Evolutionary conservation across 2,888 invertebrate genomes (phyloP).

Genomic region (Strigamia transsilvanica): DNA sequence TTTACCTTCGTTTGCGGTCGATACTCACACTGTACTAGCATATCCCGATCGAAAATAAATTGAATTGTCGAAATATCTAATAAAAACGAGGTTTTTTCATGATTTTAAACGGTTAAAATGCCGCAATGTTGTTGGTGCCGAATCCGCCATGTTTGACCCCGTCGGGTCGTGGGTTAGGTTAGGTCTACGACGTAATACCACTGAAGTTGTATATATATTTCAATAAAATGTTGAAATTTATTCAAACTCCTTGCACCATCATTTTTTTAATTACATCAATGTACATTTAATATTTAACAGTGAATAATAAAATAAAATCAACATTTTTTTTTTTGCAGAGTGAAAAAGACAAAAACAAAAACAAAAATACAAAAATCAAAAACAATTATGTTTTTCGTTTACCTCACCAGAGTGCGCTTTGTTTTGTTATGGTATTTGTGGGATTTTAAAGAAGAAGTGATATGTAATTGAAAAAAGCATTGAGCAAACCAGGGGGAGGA

Average conservation of each 20-base stretch:
- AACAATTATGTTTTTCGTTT: not conserved
- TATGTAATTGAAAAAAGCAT: conserved; percentile 34
- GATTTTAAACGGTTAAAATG: no score
- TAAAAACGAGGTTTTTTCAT: no score
- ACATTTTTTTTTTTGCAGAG: not conserved
- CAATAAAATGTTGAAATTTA: conserved; percentile 24
- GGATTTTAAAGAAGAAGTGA: conserved; percentile 21
- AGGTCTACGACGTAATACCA: no score
- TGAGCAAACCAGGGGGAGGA: not conserved
- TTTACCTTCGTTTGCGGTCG: no score
- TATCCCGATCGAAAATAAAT: no score
- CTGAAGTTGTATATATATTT: no score
- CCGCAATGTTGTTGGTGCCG: not conserved
- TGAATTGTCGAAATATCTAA: no score
- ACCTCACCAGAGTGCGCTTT: no score
- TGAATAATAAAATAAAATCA: conserved; percentile 16
- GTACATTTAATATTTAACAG: conserved; percentile 7
- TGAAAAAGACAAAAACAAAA: not conserved
- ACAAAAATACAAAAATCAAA: not conserved
- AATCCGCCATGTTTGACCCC: not conserved
- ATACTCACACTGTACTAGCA: no score
- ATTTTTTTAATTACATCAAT: conserved; percentile 24
- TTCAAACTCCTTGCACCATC: conserved; percentile 31
- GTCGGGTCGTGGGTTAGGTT: no score
- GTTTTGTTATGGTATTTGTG: not conserved